Evolutionary conservation across 2,888 invertebrate species (phyloP).

Genomic region (Metallyticus violacea): DNA sequence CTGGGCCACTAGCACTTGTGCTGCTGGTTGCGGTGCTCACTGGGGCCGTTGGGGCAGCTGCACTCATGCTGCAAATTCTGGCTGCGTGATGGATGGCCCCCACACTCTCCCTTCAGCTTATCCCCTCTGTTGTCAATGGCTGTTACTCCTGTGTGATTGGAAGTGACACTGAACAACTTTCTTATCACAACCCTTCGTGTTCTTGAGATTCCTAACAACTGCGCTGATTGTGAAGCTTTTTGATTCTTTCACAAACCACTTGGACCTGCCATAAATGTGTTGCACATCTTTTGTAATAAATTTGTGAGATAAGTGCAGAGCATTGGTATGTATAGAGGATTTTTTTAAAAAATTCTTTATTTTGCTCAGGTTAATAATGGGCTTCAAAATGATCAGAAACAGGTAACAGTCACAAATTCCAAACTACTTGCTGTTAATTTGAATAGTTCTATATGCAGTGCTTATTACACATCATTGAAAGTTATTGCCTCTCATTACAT

Average conservation of each 20-base stretch:
- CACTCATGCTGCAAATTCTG: slow-evolving; percentile 11
- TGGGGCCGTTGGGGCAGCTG: not conserved
- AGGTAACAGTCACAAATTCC: not conserved
- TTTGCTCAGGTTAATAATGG: not conserved
- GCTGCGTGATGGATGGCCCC: slow-evolving; percentile 10
- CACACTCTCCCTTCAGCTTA: no score
- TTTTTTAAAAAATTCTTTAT: no score
- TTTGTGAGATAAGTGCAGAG: not conserved
- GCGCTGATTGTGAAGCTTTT: not conserved
- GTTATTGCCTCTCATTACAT: no score
- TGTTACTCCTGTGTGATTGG: no score
- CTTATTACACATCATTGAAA: not conserved
- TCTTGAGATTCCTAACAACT: not conserved
- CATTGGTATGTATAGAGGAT: no score
- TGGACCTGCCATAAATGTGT: not conserved
- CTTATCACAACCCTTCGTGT: not conserved
- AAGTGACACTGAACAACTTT: no score
- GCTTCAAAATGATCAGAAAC: no score
- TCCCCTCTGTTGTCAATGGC: no score
- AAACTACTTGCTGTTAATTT: no score
- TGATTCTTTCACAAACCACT: not conserved
- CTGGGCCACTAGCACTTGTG: slow-evolving; percentile 20
- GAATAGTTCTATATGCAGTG: not conserved
- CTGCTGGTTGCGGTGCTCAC: slow-evolving; percentile 14
- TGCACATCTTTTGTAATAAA: no score